A percentile compares a stretch with the other conserved stretches of the same genome.
phyloP scores from a whole-genome alignment of 2,113 vertebrate species.

The Gnathonemus echidnorhynchus region DNA sequence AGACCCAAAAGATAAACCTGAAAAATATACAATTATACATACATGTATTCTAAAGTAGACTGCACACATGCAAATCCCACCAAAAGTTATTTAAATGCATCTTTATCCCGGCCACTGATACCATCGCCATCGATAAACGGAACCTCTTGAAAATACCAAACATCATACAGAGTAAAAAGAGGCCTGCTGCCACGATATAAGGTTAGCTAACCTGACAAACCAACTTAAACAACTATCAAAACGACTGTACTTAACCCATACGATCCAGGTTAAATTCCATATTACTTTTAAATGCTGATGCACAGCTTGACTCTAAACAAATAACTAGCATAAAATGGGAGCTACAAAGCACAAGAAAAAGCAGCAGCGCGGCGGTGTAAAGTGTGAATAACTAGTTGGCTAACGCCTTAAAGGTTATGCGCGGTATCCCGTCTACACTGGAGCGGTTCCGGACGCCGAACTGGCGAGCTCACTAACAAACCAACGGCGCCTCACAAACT shows the following conservation, averaged over 20 bases:
- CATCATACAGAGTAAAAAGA: not conserved
- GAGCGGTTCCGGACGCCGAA: not conserved
- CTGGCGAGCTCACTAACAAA: not conserved
- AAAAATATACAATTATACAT: not conserved
- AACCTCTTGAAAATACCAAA: not conserved
- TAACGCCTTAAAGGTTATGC: not conserved
- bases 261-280: not conserved
- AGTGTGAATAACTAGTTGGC: not conserved
- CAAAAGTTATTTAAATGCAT: not conserved
- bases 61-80: not conserved
- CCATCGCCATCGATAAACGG: not conserved
- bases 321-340: not conserved
- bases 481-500: not conserved
- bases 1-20: not conserved
- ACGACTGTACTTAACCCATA: not conserved
- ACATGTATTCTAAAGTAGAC: not conserved
- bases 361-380: not conserved
- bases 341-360: not conserved
- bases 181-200: not conserved
- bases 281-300: not conserved
- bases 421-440: not conserved
- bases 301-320: not conserved
- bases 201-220: not conserved
- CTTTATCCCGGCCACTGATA: not conserved
- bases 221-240: not conserved